phyloP scores from a whole-genome alignment of 2,113 vertebrate genomes.

The Ceratotherium simum region DNA sequence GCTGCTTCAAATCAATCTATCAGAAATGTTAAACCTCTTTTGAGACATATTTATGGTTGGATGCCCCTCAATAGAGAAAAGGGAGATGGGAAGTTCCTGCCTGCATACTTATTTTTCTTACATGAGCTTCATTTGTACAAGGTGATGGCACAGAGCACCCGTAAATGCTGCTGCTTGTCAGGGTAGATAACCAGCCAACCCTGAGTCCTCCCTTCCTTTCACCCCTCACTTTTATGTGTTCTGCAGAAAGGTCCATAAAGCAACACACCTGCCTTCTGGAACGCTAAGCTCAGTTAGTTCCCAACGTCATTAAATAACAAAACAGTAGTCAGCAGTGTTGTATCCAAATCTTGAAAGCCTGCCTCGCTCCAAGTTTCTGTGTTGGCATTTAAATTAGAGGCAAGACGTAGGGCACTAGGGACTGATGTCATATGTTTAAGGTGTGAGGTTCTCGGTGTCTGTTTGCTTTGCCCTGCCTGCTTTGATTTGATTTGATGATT shows the following conservation, averaged over 20 bases:
- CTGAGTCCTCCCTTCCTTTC: neutral
- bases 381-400: neutral
- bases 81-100: neutral
- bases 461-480: neutral
- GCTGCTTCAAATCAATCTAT: constrained; percentile 46
- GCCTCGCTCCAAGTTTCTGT: neutral
- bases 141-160: neutral
- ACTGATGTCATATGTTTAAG: neutral
- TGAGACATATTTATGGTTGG: constrained; percentile 30
- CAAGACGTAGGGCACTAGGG: neutral
- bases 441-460: neutral
- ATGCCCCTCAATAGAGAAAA: constrained; percentile 19
- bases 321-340: neutral
- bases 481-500: neutral
- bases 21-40: constrained; percentile 45
- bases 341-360: constrained; percentile 18
- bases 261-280: constrained; percentile 43
- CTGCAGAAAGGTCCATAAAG: constrained; percentile 61
- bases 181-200: neutral
- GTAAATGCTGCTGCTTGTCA: neutral
- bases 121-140: neutral
- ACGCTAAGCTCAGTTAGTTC: constrained; percentile 33
- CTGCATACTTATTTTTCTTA: constrained; percentile 10
- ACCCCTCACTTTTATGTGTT: constrained; percentile 36
- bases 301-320: constrained; percentile 11